Conservation (phyloP, 2,797 vertebrate species). For the Alauda arvensis region DNA sequence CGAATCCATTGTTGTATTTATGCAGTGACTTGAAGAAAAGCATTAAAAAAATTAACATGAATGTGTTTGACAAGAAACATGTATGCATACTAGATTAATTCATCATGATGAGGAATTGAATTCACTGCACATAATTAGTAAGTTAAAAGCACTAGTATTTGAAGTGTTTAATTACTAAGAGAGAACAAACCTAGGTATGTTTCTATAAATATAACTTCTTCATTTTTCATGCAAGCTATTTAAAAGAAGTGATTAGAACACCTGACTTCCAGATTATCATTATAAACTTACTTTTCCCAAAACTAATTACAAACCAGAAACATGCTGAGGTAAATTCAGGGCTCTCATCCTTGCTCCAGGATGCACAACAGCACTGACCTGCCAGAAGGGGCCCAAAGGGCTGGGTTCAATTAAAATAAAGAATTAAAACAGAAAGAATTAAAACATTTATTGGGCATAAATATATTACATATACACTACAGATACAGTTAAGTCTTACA, state of each 20-base stretch:
- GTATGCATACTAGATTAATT: neutral
- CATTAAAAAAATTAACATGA: neutral
- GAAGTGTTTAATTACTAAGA: neutral
- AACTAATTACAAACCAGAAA: neutral
- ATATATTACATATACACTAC: conserved; percentile 99
- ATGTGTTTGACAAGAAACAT: neutral
- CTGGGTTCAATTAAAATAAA: conserved; percentile 69
- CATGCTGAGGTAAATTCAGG: neutral
- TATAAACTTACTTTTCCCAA: neutral
- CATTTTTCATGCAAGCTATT: neutral
- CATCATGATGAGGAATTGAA: neutral
- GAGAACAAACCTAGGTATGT: neutral
- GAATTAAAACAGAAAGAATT: conserved; percentile 98
- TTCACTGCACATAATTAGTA: neutral
- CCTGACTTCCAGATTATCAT: neutral
- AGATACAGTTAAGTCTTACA: conserved; percentile 99
- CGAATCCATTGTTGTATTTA: neutral
- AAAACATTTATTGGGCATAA: conserved; percentile 99
- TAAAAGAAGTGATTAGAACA: neutral
- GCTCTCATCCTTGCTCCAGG: neutral
- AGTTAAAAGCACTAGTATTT: neutral
- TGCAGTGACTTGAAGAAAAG: neutral
- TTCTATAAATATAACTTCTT: neutral
- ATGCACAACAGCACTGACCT: neutral
- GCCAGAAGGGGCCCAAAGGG: neutral